phyloP scores from a whole-genome alignment of 2,888 invertebrate species.

The Drosophila paranaensis region DNA sequence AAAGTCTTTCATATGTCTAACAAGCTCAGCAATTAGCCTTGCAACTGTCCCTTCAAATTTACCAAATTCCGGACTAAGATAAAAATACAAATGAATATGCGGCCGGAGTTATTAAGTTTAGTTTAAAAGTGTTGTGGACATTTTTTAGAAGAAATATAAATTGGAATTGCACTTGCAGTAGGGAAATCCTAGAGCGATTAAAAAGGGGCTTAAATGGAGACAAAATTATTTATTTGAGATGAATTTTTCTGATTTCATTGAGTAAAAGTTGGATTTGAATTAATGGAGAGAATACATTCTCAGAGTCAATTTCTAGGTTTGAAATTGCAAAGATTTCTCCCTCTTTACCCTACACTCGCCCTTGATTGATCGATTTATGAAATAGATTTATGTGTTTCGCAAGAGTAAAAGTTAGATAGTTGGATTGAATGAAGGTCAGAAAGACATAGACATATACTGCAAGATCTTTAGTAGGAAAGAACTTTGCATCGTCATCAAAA shows the following conservation, averaged over 20 bases:
- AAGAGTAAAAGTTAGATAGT: too few species aligned
- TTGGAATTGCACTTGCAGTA: background rate
- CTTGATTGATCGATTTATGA: background rate
- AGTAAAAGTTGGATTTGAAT: too few species aligned
- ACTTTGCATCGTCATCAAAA: too few species aligned
- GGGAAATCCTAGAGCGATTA: too few species aligned
- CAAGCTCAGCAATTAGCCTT: conserved; percentile 76
- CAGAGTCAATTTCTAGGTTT: too few species aligned
- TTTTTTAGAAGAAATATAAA: background rate
- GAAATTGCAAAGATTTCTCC: too few species aligned
- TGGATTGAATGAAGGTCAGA: too few species aligned
- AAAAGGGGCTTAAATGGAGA: background rate
- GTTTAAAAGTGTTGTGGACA: background rate
- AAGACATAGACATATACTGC: too few species aligned
- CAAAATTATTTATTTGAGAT: background rate
- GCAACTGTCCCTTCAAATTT: conserved; percentile 38
- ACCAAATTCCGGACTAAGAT: conserved; percentile 19
- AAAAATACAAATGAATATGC: conserved; percentile 18
- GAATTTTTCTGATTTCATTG: too few species aligned
- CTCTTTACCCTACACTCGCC: too few species aligned
- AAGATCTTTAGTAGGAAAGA: too few species aligned
- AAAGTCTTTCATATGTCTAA: conserved; percentile 65
- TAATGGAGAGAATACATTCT: too few species aligned
- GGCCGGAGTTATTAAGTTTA: conserved; percentile 14
- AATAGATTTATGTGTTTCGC: background rate